Evolutionary conservation across 30 jellyfish, hydroid and myxozoan species (phyloP).

Genomic region (Haliclystus octoradiatus): DNA sequence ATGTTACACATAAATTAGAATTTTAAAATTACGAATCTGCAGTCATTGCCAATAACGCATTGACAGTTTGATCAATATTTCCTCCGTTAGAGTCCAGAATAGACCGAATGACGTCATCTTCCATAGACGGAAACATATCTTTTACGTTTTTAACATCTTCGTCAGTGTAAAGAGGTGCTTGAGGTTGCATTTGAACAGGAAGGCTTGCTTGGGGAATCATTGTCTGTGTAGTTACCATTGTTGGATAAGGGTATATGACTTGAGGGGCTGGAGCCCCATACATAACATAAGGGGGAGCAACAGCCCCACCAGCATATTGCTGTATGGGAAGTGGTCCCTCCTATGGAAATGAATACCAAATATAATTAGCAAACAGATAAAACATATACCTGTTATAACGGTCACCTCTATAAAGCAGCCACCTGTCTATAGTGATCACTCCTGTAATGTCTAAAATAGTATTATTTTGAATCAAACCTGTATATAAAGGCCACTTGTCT

Average conservation of each 20-base stretch:
- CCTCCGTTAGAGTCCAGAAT: slow-evolving; percentile 64
- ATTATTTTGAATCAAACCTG: too few species aligned
- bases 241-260: slow-evolving; percentile 35
- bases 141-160: slow-evolving; percentile 54
- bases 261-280: slow-evolving; percentile 49
- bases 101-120: slow-evolving; percentile 68
- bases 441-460: too few species aligned
- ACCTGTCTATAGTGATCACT: too few species aligned
- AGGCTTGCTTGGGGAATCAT: slow-evolving; percentile 37
- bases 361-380: too few species aligned
- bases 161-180: slow-evolving; percentile 14
- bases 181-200: slow-evolving; percentile 16
- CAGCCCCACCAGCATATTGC: slow-evolving; percentile 15
- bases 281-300: too few species aligned
- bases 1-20: too few species aligned
- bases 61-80: slow-evolving; percentile 68
- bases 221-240: slow-evolving; percentile 33
- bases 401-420: too few species aligned
- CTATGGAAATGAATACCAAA: too few species aligned
- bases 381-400: too few species aligned
- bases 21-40: too few species aligned
- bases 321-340: slow-evolving; percentile 5
- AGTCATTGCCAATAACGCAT: slow-evolving; percentile 63
- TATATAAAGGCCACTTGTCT: too few species aligned
- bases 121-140: slow-evolving; percentile 92